Evolutionary conservation across 2,888 invertebrate species (phyloP), one percentile per base, ranked within the genome.

Genomic region (Dyspetes luteomarginatus): DNA sequence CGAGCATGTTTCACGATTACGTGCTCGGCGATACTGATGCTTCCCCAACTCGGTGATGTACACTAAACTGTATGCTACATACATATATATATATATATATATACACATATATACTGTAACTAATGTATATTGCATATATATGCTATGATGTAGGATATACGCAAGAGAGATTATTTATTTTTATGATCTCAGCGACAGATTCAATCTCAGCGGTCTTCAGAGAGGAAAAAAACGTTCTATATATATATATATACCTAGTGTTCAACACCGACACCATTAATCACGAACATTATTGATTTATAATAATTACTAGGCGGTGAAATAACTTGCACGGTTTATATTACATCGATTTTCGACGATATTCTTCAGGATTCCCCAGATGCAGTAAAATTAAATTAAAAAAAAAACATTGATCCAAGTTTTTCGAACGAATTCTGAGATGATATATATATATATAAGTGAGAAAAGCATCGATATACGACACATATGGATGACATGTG

Each of bases 111-210:
- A 56, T 36, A 36, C 9, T n/a, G 9, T 0, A 12, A 36, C 36
- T 36, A 36, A 36, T 36, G 12, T 36, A 36, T 36, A 36, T 36
- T 36, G 12, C 15, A 45, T n/a, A 2, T 15, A 17, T 45, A 15
- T 45, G n/a, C 15, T n/a, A 45, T 45, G 45, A 3, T 4, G 45
- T 17, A 45, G 45, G 45, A 45, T 45, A 19, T 64, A 72, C 72
- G 62, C 72, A 48, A 45, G 58, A 58, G 68, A 15, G 69, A 75
- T 81, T 81, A 81, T 81, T 81, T 81, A 81, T 81, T 81, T 81
- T 81, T 81, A 81, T 81, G 56, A 81, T 68, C 81, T 73, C 73
- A 67, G 30, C 81, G 81, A 81, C 81, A 81, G 81, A 81, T 81
- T 77, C 68, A 81, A 81, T 81, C 81, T 73, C 68, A 30, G 56